These are phyloP conservation scores for Clarias pachynema DNA, from an alignment of 2,797 vertebrate genomes.

Conservation along the genomic window DNA sequence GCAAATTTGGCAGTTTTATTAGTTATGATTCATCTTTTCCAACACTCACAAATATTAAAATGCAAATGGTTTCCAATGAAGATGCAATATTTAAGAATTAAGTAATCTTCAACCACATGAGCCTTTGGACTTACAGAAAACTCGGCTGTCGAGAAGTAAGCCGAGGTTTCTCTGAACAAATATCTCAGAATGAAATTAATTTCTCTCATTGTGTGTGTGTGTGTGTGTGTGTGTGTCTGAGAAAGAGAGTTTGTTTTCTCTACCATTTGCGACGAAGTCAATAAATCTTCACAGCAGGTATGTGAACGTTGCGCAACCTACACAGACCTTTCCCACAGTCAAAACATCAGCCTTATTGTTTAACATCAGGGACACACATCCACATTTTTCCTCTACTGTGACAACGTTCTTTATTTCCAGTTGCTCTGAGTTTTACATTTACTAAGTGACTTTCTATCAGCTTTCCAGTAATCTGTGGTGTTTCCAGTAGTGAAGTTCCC, in stretches of 20 bases:
- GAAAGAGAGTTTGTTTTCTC: neutral
- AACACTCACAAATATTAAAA: neutral
- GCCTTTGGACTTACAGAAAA: neutral
- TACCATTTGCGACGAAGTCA: neutral
- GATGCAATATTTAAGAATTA: neutral
- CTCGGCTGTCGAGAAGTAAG: neutral
- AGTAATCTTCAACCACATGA: neutral
- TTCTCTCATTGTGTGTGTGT: neutral
- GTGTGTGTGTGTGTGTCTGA: neutral
- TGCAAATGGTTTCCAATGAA: neutral
- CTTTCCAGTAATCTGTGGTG: neutral
- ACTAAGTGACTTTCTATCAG: neutral
- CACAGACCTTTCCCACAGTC: neutral
- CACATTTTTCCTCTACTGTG: neutral
- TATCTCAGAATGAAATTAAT: conserved; percentile 1
- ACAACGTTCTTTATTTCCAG: neutral
- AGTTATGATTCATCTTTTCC: neutral
- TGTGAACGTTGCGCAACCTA: neutral
- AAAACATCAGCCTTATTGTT: neutral
- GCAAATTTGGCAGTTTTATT: neutral
- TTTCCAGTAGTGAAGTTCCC: neutral
- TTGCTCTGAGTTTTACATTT: neutral
- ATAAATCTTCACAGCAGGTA: neutral
- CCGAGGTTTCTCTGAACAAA: neutral
- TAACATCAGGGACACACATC: neutral